These are phyloP conservation scores for Gobius niger DNA, from an alignment of 2,113 vertebrate species.

Conservation along the genomic window DNA sequence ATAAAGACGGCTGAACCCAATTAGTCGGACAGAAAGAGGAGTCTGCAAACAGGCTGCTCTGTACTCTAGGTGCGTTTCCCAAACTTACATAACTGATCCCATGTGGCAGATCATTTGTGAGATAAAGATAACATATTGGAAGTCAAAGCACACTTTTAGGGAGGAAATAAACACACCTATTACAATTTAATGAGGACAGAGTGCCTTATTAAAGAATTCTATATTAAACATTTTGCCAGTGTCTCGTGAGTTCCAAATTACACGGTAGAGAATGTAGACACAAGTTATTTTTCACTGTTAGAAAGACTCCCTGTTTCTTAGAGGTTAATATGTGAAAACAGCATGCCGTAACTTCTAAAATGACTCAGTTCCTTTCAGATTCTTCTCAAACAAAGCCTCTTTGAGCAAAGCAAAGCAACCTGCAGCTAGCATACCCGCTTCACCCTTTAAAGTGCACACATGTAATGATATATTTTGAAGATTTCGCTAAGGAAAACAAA, in stretches of 20 bases:
- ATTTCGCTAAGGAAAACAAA: too few species aligned
- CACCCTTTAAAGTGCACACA: too few species aligned
- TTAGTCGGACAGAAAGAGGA: constrained; percentile 23
- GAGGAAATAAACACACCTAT: background rate
- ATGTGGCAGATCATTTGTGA: constrained; percentile 8
- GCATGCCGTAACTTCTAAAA: too few species aligned
- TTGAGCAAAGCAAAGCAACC: too few species aligned
- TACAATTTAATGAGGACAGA: background rate
- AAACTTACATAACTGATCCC: background rate
- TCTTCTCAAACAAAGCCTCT: too few species aligned
- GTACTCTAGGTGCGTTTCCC: constrained; percentile 11
- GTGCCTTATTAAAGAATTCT: background rate
- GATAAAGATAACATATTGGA: background rate
- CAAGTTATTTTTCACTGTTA: too few species aligned
- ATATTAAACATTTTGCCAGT: background rate
- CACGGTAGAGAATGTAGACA: too few species aligned
- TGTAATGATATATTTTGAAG: too few species aligned
- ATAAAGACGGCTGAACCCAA: constrained; percentile 19
- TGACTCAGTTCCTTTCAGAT: too few species aligned
- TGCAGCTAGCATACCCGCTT: too few species aligned
- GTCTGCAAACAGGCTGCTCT: constrained; percentile 11
- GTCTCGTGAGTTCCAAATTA: background rate
- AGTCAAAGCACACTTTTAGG: background rate
- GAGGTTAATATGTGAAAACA: too few species aligned
- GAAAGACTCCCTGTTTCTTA: too few species aligned